Evolutionary conservation across 2,888 invertebrate species (phyloP).

Genomic region (Proisotoma minuta): DNA sequence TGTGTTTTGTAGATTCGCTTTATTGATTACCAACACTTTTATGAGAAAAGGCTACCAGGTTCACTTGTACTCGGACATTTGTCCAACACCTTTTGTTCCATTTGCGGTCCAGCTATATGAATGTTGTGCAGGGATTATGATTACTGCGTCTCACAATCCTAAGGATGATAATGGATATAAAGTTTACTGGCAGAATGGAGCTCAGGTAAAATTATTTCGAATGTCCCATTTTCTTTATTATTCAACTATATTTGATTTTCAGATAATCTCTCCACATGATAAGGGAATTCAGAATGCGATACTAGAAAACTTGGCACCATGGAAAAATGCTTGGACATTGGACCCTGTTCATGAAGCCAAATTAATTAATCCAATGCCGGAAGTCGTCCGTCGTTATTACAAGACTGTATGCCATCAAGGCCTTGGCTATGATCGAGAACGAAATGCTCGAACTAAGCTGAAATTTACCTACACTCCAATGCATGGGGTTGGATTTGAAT

Average conservation of each 20-base stretch:
- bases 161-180: conserved; percentile 96
- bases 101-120: conserved; percentile 70
- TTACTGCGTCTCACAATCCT: conserved; percentile 90
- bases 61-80: conserved; percentile 70
- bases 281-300: conserved; percentile 76
- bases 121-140: conserved; percentile 82
- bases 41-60: conserved; percentile 70
- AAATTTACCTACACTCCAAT: conserved; percentile 88
- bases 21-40: conserved; percentile 80
- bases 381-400: conserved; percentile 55
- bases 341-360: conserved; percentile 55
- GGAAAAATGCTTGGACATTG: conserved; percentile 72
- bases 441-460: conserved; percentile 50
- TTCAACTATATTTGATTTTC: conserved; percentile 18
- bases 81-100: conserved; percentile 91
- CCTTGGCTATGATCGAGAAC: conserved; percentile 35
- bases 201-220: conserved; percentile 59
- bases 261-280: conserved; percentile 91
- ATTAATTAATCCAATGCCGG: conserved; percentile 62
- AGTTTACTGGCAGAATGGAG: conserved; percentile 92
- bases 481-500: conserved; percentile 92
- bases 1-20: conserved; percentile 67
- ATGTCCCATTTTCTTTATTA: conserved; percentile 3
- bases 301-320: conserved; percentile 69
- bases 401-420: conserved; percentile 15